Conservation (phyloP, 2,888 invertebrate species). For the Drosophila bunnanda region DNA sequence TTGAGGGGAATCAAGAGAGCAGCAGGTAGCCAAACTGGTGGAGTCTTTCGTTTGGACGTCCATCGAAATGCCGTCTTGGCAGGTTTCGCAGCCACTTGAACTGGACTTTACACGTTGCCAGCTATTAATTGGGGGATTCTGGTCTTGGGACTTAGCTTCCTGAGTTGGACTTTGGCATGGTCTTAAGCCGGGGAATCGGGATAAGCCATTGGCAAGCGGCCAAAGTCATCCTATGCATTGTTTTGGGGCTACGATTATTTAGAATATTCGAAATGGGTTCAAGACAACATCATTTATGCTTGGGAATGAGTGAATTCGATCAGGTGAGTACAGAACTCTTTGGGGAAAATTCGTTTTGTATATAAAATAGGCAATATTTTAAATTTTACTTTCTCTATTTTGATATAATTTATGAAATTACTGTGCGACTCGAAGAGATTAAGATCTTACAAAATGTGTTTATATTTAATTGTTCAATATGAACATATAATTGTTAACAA, state of each 20-base stretch:
- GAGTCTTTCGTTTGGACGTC: slow-evolving; percentile 41
- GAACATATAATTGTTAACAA: background rate
- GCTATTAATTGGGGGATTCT: slow-evolving; percentile 19
- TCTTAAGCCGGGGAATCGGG: background rate
- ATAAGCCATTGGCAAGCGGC: slow-evolving; percentile 11
- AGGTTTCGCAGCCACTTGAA: slow-evolving; percentile 17
- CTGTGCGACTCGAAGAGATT: background rate
- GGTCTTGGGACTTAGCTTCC: slow-evolving; percentile 2
- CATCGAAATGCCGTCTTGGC: slow-evolving; percentile 31
- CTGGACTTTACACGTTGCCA: slow-evolving; percentile 30
- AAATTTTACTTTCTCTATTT: no score
- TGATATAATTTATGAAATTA: background rate
- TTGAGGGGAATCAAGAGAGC: slow-evolving; percentile 22
- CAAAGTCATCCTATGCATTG: background rate
- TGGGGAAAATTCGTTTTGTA: no score
- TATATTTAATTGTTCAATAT: background rate
- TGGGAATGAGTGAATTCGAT: background rate
- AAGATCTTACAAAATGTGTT: no score
- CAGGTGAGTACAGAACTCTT: no score
- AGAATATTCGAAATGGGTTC: background rate
- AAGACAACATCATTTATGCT: background rate
- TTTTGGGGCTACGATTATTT: background rate
- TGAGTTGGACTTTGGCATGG: background rate
- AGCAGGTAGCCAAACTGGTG: slow-evolving; percentile 28
- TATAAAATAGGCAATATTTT: no score